Base-by-base conservation (phyloP, 2,113 vertebrate species). In the Patagioenas fasciata region DNA sequence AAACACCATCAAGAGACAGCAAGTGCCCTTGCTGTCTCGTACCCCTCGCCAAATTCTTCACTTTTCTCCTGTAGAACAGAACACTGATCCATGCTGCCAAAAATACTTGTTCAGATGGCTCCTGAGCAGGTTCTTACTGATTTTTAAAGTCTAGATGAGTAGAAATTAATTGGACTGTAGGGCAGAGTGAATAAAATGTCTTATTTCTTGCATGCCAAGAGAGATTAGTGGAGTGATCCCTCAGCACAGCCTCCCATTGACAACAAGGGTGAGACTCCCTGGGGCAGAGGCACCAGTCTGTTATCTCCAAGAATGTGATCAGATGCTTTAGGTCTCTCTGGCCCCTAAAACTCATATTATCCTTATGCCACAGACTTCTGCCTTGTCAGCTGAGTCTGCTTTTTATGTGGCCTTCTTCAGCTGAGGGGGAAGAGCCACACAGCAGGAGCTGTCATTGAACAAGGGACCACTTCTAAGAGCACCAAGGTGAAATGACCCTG, bases 211-310 rank as follows among this genome's bases (percentile, higher is more conserved):
- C 26, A 62, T 64, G 19, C 48, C 50, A 88, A 25, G 36, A 51
- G 29, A 84, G 56, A 47, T 67, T 57, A 61, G 8, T n/a, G 40
- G 32, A 84, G 17, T 28, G 25, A 53, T 20, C 16, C 56, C 20
- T 18, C 25, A 85, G 16, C 9, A 54, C 5, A 73, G 3, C 11
- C 24, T 62, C 31, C 20, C 25, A 78, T 84, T 78, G 28, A 24
- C 53, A 74, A 60, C 6, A 51, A 20, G 11, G 4, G 14, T 77
- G 79, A 75, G 47, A 87, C 4, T 60, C 20, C 25, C 18, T 42
- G 26, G 29, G 34, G 13, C 23, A 56, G 17, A 20, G 28, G 24
- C 34, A n/a, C 6, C 9, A 31, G 15, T 11, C 4, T 0, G 0
- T 14, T 73, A 19, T 58, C 44, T 85, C 36, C 60, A 54, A 36